phyloP scores from a whole-genome alignment of 2,888 invertebrate genomes.

The Schizaphis graminum region DNA sequence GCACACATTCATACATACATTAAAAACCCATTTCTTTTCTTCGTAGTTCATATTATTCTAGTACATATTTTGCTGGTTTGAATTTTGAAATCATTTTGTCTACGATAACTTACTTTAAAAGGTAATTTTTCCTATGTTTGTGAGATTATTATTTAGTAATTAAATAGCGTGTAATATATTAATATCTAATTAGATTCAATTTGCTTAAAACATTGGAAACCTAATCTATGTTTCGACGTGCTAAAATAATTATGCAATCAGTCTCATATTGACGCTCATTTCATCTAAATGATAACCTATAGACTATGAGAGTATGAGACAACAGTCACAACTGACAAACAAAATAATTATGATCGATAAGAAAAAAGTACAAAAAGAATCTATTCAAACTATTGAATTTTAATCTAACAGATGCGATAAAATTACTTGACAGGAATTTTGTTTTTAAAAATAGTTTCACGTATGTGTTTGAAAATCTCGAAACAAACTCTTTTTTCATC shows the following conservation, averaged over 20 bases:
- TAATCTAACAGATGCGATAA: not conserved
- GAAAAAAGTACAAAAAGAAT: not conserved
- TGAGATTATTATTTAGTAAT: not conserved
- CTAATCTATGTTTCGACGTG: not conserved
- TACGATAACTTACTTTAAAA: not conserved
- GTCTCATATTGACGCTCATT: not conserved
- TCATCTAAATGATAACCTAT: not conserved
- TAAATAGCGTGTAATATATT: not conserved
- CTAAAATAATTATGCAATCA: not conserved
- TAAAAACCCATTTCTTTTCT: not conserved
- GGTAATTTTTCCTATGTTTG: not conserved
- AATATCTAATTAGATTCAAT: not conserved
- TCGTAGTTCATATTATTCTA: not conserved
- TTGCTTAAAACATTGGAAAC: not conserved
- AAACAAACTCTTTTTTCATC: not conserved
- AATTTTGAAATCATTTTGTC: not conserved
- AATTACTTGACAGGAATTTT: not conserved
- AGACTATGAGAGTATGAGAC: not conserved
- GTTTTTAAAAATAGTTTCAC: not conserved
- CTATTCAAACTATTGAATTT: not conserved
- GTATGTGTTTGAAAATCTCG: not conserved
- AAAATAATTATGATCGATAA: not conserved
- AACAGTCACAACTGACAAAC: not conserved
- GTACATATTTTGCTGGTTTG: not conserved
- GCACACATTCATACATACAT: slow-evolving; percentile 30